Evolutionary conservation across 1,140 invertebrate species (phyloP), one percentile per base, ranked within the genome.

Genomic region (Saccostrea glomerata): DNA sequence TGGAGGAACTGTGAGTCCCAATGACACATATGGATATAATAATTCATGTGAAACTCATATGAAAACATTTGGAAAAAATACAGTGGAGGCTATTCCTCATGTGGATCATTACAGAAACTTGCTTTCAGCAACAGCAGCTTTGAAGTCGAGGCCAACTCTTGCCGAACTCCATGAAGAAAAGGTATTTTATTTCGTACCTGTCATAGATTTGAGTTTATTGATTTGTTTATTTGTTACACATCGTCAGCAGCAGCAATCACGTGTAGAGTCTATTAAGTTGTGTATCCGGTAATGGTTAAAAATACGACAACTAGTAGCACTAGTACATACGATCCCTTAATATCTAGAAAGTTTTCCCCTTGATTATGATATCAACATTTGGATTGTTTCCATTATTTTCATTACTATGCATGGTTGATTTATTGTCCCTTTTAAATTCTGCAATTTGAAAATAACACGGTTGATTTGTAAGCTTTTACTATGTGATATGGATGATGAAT

Each of bases 41-140:
- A 89, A 90, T 70, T 88, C 87, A 2, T 89, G 88, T 55, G 89
- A 89, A 25, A 97, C 97, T 93, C 97, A 97, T 95, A 96, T 96
- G 40, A 97, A 97, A 94, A 98, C 97, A 94, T 97, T 94, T 93
- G 97, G 98, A 60, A 91, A 89, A 93, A 97, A 99, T 94, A 99
- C 98, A 0, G 96, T 98, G 15, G 98, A 99, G 95, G 98, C 98
- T 2, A 94, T 99, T 73, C 98, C 98, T 12, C 96, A 98, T 83
- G 95, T 98, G 92, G 98, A 99, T 94, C 98, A 99, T 95, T 99
- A 99, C 95, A 96, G 98, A 87, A 98, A 99, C 94, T 97, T 98
- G 89, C 96, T 98, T 96, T 98, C 97, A 25, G 92, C 96, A 2
- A 97, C 98, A 73, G 98, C 98, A 92, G 97, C 97, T 23, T 60